Evolutionary conservation across 2,888 invertebrate genomes (phyloP).

Genomic region (Globia sparganii): DNA sequence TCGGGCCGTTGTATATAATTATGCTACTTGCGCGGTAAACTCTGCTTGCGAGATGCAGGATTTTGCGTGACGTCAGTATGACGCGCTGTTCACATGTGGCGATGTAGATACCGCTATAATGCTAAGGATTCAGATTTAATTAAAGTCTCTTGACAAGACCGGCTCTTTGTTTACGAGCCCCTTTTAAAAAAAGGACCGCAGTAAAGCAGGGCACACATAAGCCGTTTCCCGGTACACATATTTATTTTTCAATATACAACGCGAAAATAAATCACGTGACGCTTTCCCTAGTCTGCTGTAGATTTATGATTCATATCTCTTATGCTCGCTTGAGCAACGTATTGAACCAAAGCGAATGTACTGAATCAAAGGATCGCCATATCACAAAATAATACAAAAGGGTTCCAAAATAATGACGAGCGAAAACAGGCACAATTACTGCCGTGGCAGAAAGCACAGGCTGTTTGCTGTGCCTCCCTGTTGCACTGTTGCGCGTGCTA

Average conservation of each 20-base stretch:
- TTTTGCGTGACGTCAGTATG: too few species aligned
- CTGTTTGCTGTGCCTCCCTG: not conserved
- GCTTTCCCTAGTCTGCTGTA: constrained; percentile 30
- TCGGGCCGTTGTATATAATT: too few species aligned
- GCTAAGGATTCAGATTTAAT: not conserved
- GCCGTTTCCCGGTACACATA: constrained; percentile 8
- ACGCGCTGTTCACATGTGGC: too few species aligned
- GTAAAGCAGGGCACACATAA: not conserved
- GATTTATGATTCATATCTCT: constrained; percentile 52
- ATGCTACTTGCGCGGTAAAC: too few species aligned
- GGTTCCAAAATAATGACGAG: not conserved
- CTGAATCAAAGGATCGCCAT: not conserved
- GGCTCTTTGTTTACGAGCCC: not conserved
- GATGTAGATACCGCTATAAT: too few species aligned
- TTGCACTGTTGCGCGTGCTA: not conserved
- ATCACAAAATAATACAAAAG: not conserved
- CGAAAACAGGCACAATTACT: not conserved
- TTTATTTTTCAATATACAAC: constrained; percentile 47
- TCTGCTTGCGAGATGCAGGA: too few species aligned
- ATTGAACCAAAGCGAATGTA: constrained; percentile 27
- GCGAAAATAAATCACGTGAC: constrained; percentile 41
- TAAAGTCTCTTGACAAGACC: not conserved
- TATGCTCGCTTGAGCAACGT: constrained; percentile 37
- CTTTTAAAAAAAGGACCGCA: not conserved
- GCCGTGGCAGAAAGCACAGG: too few species aligned